These are phyloP conservation scores for Pangasianodon gigas DNA, from an alignment of 2,113 vertebrate species.

Conservation along the genomic window DNA sequence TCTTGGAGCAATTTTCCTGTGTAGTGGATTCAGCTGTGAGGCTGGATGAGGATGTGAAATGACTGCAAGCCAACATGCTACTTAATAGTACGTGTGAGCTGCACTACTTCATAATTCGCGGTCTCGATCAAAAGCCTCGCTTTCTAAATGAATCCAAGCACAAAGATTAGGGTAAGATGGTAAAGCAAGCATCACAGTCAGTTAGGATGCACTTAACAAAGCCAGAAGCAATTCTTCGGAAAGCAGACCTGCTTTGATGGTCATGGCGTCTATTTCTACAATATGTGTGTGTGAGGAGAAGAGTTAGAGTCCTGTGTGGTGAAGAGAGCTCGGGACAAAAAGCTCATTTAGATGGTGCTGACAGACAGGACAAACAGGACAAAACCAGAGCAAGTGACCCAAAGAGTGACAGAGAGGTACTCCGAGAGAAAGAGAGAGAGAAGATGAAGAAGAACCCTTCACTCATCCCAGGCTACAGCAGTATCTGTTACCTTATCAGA, in stretches of 20 bases:
- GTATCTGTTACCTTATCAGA: slow-evolving; percentile 59
- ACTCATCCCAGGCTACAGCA: slow-evolving; percentile 18
- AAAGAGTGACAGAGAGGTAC: slow-evolving; percentile 18
- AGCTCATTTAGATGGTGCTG: slow-evolving; percentile 55
- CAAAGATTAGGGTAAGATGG: not conserved
- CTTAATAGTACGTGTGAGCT: slow-evolving; percentile 17
- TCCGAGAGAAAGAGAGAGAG: not conserved
- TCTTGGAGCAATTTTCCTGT: slow-evolving; percentile 58
- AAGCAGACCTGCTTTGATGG: not conserved
- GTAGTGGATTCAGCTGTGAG: slow-evolving; percentile 24
- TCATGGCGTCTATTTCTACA: not conserved
- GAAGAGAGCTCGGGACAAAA: slow-evolving; percentile 44
- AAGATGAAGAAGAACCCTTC: slow-evolving; percentile 9
- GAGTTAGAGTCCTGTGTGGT: not conserved
- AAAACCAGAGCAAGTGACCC: slow-evolving; percentile 53
- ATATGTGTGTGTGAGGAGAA: slow-evolving; percentile 21
- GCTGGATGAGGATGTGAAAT: slow-evolving; percentile 1
- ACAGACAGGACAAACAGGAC: slow-evolving; percentile 44
- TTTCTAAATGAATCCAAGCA: not conserved
- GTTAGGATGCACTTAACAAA: not conserved
- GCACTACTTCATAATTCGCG: not conserved
- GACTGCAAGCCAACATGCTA: not conserved
- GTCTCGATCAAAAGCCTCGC: not conserved
- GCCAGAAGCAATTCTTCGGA: not conserved
- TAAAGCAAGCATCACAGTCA: slow-evolving; percentile 4